Evolutionary conservation across 1,140 invertebrate genomes (phyloP).

Genomic region (Bombus haemorrhoidalis): DNA sequence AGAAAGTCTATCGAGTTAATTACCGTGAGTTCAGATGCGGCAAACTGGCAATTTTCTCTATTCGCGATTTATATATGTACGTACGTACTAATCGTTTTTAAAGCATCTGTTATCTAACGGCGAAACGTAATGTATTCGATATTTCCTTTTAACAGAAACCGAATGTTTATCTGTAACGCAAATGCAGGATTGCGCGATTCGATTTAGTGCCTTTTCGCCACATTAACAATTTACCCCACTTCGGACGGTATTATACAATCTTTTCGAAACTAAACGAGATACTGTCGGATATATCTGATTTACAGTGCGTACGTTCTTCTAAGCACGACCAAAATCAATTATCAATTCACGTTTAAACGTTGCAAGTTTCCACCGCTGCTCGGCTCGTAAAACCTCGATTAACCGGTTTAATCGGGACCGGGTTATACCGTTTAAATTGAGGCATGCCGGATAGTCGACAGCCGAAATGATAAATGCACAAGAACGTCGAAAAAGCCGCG

Average conservation of each 20-base stretch:
- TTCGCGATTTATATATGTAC: background rate
- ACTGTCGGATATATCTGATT: background rate
- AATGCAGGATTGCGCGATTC: background rate
- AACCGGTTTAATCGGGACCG: background rate
- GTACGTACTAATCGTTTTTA: background rate
- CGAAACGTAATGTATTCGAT: too few relatives aligned
- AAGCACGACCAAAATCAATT: background rate
- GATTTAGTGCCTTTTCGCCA: too few relatives aligned
- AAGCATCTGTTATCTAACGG: too few relatives aligned
- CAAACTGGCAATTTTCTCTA: background rate
- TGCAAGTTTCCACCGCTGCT: background rate
- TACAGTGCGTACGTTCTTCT: background rate
- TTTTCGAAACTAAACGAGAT: background rate
- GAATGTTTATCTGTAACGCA: background rate
- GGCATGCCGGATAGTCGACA: background rate
- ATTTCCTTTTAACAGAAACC: background rate
- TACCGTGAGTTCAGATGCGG: background rate
- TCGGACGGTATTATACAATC: background rate
- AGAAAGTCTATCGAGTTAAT: background rate
- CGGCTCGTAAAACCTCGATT: background rate
- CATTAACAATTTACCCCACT: too few relatives aligned
- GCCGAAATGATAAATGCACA: background rate
- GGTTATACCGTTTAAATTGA: background rate
- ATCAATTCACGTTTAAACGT: background rate
- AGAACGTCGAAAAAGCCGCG: background rate